Conservation (phyloP, 2,888 invertebrate genomes). For the Elmis aenea region DNA sequence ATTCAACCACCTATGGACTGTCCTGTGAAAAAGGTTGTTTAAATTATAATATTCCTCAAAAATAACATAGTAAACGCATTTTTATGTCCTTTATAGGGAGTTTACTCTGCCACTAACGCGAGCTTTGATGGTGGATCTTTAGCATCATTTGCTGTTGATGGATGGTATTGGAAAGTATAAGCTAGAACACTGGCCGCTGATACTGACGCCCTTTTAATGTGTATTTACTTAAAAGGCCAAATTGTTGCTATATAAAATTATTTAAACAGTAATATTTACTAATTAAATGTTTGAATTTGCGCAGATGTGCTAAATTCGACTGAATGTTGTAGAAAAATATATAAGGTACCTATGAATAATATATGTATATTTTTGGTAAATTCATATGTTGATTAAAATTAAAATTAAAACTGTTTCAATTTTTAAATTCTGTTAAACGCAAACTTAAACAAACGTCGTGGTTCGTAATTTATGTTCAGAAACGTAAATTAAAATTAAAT, state of each 20-base stretch:
- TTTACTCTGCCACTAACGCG: conserved; percentile 27
- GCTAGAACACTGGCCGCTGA: conserved; percentile 16
- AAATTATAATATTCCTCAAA: background rate
- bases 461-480: too few relatives aligned
- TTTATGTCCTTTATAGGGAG: conserved; percentile 25
- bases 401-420: too few relatives aligned
- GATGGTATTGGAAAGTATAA: conserved; percentile 33
- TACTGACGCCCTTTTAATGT: conserved; percentile 20
- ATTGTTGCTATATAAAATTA: conserved; percentile 24
- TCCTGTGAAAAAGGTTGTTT: conserved; percentile 29
- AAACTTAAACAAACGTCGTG: too few relatives aligned
- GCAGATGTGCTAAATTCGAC: too few relatives aligned
- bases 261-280: too few relatives aligned
- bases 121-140: conserved; percentile 32
- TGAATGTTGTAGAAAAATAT: too few relatives aligned
- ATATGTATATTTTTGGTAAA: too few relatives aligned
- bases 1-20: conserved; percentile 27
- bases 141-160: conserved; percentile 26
- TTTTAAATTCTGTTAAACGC: too few relatives aligned
- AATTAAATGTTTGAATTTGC: too few relatives aligned
- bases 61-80: background rate
- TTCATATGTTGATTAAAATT: too few relatives aligned
- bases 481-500: too few relatives aligned
- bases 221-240: conserved; percentile 29
- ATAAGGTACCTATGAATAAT: too few relatives aligned